Evolutionary conservation across 2,888 invertebrate genomes (phyloP).

Genomic region (Chesias legatella): DNA sequence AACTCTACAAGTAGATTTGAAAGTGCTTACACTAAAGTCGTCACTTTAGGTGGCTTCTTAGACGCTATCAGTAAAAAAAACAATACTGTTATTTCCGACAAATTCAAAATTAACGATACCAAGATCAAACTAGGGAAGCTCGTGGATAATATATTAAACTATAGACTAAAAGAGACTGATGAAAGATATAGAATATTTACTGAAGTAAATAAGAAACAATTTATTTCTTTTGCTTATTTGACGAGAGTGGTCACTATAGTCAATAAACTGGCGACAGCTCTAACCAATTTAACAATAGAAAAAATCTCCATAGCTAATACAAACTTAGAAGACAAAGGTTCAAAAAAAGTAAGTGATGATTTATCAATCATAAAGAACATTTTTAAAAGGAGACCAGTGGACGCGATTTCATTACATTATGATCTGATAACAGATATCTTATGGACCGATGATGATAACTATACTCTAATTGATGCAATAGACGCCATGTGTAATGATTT

Average conservation of each 20-base stretch:
- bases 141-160: constrained; percentile 50
- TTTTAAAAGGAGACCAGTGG: constrained; percentile 55
- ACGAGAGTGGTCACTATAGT: constrained; percentile 53
- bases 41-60: constrained; percentile 40
- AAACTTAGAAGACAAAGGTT: constrained; percentile 36
- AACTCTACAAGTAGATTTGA: constrained; percentile 56
- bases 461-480: constrained; percentile 46
- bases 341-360: constrained; percentile 40
- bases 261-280: constrained; percentile 47
- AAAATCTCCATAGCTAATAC: constrained; percentile 22
- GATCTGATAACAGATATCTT: constrained; percentile 59
- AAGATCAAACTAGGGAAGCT: constrained; percentile 46
- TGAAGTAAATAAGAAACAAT: constrained; percentile 55
- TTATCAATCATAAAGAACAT: constrained; percentile 45
- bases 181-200: constrained; percentile 48
- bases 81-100: constrained; percentile 34
- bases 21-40: constrained; percentile 48
- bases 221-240: constrained; percentile 51
- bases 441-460: constrained; percentile 44
- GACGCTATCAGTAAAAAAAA: constrained; percentile 45
- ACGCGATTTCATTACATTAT: constrained; percentile 56
- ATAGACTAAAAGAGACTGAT: constrained; percentile 47
- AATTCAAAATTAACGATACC: constrained; percentile 41
- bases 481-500: constrained; percentile 46
- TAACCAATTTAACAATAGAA: constrained; percentile 39